Evolutionary conservation across 2,797 vertebrate species (phyloP).

Genomic region (Valencia hispanica): DNA sequence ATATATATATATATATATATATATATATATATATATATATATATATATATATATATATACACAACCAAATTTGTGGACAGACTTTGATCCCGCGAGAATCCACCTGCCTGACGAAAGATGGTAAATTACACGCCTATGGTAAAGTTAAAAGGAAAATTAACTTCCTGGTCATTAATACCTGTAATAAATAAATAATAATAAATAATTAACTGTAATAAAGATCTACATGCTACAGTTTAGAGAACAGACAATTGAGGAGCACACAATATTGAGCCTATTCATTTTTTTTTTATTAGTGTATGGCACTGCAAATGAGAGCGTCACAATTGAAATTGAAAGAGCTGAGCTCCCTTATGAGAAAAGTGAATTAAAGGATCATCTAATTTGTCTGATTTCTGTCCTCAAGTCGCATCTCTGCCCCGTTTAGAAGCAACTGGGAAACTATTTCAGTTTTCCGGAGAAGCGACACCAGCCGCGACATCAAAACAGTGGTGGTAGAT

Average conservation of each 20-base stretch:
- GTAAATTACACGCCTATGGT: not conserved
- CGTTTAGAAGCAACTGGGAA: not conserved
- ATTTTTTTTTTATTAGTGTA: too few relatives aligned
- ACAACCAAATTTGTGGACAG: not conserved
- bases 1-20: too few relatives aligned
- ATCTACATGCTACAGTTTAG: not conserved
- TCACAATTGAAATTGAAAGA: not conserved
- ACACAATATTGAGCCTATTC: not conserved
- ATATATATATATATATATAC: too few relatives aligned
- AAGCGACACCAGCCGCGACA: not conserved
- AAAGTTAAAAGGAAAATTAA: not conserved
- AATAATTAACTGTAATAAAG: not conserved
- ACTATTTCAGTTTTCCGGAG: not conserved
- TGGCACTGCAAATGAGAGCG: not conserved
- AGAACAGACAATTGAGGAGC: not conserved
- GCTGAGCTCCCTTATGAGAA: not conserved
- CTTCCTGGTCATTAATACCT: not conserved
- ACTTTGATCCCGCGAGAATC: not conserved
- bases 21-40: too few relatives aligned
- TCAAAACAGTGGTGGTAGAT: not conserved
- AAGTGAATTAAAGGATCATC: not conserved
- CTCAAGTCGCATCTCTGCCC: not conserved
- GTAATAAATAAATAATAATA: too few relatives aligned
- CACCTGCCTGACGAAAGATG: not conserved
- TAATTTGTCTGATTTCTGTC: not conserved